Evolutionary conservation across 2,797 vertebrate species (phyloP).

Genomic region (Cirrhinus molitorella): DNA sequence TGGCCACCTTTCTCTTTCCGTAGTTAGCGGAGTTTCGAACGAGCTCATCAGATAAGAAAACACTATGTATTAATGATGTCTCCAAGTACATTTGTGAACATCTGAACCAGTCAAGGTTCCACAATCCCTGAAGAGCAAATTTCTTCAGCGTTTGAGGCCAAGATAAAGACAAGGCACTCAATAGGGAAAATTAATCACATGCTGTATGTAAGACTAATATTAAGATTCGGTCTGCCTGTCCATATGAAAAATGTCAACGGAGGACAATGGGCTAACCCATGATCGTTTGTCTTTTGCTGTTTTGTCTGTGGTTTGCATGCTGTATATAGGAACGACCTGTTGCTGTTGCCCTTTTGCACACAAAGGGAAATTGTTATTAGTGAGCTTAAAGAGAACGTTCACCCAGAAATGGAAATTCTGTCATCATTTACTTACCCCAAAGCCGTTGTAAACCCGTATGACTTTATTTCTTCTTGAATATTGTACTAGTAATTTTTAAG

Average conservation of each 20-base stretch:
- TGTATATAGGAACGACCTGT: background rate
- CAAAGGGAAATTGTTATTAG: conserved; percentile 19
- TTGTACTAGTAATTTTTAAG: background rate
- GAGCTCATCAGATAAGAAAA: conserved; percentile 85
- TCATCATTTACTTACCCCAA: conserved; percentile 11
- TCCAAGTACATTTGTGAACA: conserved; percentile 79
- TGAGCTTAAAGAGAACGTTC: background rate
- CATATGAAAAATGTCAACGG: conserved; percentile 42
- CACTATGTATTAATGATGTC: conserved; percentile 81
- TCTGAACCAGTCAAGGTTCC: conserved; percentile 70
- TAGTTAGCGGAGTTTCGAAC: conserved; percentile 82
- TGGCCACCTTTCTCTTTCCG: conserved; percentile 77
- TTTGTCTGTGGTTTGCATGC: conserved; percentile 20
- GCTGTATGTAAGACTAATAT: conserved; percentile 37
- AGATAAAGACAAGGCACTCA: conserved; percentile 73
- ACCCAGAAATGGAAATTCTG: background rate
- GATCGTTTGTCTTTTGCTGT: conserved; percentile 40
- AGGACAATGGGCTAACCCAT: conserved; percentile 16
- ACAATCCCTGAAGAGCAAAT: conserved; percentile 74
- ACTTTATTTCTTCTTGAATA: background rate
- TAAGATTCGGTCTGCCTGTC: conserved; percentile 41
- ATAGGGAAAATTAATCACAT: conserved; percentile 58
- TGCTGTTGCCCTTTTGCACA: background rate
- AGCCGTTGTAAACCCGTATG: background rate
- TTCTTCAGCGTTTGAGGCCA: conserved; percentile 72